phyloP scores from a whole-genome alignment of 2,888 invertebrate genomes.

The Ceramica pisi region DNA sequence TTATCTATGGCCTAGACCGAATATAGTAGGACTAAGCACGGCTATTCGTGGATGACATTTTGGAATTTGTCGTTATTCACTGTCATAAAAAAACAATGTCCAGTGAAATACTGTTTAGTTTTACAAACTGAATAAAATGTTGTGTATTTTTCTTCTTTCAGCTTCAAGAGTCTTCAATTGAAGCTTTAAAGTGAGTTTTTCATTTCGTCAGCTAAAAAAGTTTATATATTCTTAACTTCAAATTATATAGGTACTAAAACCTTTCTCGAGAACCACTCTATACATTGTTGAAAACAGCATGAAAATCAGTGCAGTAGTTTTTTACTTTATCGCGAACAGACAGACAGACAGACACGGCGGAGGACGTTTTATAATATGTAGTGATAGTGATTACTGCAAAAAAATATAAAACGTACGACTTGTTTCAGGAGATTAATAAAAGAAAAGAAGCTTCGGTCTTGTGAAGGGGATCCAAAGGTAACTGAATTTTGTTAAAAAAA shows the following conservation, averaged over 20 bases:
- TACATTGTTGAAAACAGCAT: too few relatives aligned
- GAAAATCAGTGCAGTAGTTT: too few relatives aligned
- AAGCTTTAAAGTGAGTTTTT: constrained; percentile 24
- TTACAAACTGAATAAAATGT: not conserved
- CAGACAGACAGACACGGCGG: too few relatives aligned
- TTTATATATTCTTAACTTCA: not conserved
- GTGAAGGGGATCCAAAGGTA: not conserved
- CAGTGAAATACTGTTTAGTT: too few relatives aligned
- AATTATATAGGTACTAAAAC: too few relatives aligned
- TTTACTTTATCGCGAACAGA: too few relatives aligned
- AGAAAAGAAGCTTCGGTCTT: not conserved
- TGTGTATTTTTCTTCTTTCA: constrained; percentile 13
- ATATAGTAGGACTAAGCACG: too few relatives aligned
- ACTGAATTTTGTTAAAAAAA: not conserved
- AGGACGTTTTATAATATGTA: too few relatives aligned
- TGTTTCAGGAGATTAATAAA: constrained; percentile 3
- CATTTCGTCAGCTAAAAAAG: too few relatives aligned
- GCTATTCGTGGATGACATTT: not conserved
- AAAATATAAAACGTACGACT: not conserved
- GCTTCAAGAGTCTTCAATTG: constrained; percentile 17
- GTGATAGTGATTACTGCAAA: not conserved
- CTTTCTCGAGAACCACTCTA: too few relatives aligned
- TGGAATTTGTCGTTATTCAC: not conserved
- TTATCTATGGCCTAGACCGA: too few relatives aligned
- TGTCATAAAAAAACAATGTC: not conserved